Evolutionary conservation across 2,888 invertebrate genomes (phyloP).

Genomic region (Ormia ochracea): DNA sequence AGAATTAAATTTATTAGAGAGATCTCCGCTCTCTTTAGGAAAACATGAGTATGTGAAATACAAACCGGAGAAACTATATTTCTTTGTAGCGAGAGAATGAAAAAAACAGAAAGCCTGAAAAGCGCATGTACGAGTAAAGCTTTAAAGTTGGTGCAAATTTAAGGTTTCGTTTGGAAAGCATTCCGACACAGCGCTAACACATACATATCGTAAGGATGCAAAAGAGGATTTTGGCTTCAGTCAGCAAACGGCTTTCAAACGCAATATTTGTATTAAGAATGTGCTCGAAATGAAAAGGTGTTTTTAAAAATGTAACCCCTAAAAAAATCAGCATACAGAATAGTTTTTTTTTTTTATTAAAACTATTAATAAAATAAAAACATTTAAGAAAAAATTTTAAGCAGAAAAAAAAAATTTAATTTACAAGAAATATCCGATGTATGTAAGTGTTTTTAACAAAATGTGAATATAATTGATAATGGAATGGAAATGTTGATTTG

Average conservation of each 20-base stretch:
- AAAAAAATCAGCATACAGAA: conserved; percentile 4
- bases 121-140: conserved; percentile 4
- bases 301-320: background rate
- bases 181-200: background rate
- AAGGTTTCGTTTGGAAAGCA: background rate
- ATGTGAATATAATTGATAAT: background rate
- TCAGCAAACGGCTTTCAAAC: conserved; percentile 45
- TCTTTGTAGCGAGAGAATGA: conserved; percentile 1
- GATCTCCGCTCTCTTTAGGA: background rate
- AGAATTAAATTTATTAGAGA: conserved; percentile 4
- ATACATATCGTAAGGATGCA: conserved; percentile 23
- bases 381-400: background rate
- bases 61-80: background rate
- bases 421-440: background rate
- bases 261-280: background rate
- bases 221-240: conserved; percentile 38
- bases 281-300: background rate
- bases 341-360: background rate
- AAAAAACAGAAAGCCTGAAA: background rate
- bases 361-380: background rate
- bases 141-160: conserved; percentile 13
- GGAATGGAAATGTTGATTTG: no score
- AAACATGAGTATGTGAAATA: background rate
- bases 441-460: background rate
- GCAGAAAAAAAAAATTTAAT: background rate